phyloP scores from a whole-genome alignment of 2,113 vertebrate genomes.

The Heterotilapia buettikoferi region DNA sequence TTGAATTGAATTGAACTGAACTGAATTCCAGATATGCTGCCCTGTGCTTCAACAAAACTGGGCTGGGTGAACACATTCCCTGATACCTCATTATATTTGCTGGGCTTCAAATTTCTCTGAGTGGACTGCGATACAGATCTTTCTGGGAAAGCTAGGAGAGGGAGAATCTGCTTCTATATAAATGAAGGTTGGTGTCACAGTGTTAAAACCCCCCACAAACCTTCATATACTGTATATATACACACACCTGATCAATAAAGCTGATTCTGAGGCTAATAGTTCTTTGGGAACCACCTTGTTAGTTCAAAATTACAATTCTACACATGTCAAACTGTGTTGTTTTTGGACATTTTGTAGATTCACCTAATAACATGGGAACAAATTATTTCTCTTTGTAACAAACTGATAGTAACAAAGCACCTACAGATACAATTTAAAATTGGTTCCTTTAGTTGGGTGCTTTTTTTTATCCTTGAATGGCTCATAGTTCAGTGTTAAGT shows the following conservation, averaged over 20 bases:
- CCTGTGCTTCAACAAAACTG: not conserved
- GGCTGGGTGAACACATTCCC: not conserved
- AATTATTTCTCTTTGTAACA: not conserved
- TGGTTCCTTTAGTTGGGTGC: fast-evolving
- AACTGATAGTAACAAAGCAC: not conserved
- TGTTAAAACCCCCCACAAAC: not conserved
- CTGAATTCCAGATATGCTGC: not conserved
- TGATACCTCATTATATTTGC: not conserved
- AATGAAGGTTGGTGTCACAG: not conserved
- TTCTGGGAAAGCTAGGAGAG: not conserved
- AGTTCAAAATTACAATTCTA: not conserved
- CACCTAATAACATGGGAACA: not conserved
- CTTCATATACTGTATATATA: not conserved
- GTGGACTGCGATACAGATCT: not conserved
- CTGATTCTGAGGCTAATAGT: not conserved
- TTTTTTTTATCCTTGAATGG: not conserved
- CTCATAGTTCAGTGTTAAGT: not conserved
- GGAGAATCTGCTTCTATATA: not conserved
- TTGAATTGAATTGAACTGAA: fast-evolving
- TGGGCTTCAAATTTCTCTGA: not conserved
- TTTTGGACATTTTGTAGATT: not conserved
- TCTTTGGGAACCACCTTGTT: not conserved
- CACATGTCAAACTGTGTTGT: not conserved
- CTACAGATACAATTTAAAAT: not conserved
- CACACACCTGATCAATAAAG: not conserved